These are phyloP conservation scores for Eulemur mongoz DNA, from an alignment of 2,797 vertebrate species.

Conservation along the genomic window DNA sequence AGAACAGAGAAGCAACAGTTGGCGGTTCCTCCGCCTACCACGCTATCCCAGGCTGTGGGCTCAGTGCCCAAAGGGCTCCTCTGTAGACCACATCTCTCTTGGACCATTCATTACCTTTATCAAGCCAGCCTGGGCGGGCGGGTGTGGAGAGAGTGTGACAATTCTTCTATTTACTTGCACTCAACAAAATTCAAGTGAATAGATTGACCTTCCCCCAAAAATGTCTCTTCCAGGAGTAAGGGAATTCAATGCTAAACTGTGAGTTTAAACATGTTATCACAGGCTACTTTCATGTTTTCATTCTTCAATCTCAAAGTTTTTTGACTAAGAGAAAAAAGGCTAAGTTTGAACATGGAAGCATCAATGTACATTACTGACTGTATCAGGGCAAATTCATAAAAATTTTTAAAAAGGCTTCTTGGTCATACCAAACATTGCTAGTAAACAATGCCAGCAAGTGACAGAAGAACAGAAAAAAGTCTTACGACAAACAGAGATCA, in stretches of 20 bases:
- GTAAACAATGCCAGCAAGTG: background rate
- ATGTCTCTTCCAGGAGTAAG: background rate
- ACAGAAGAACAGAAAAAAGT: background rate
- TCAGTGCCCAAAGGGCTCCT: background rate
- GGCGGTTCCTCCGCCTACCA: background rate
- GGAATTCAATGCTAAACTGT: background rate
- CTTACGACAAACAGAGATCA: background rate
- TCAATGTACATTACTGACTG: background rate
- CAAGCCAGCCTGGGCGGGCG: background rate
- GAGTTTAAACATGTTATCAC: background rate
- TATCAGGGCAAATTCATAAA: background rate
- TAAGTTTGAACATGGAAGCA: slow-evolving; percentile 20
- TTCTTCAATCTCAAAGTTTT: background rate
- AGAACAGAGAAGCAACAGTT: background rate
- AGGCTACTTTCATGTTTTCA: background rate
- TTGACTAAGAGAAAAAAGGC: background rate
- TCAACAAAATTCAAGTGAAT: slow-evolving; percentile 10
- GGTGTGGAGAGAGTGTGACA: background rate
- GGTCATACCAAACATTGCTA: background rate
- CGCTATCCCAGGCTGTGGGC: background rate
- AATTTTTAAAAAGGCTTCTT: background rate
- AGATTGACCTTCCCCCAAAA: background rate
- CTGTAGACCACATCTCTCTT: background rate
- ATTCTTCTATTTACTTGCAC: background rate
- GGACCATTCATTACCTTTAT: background rate